Conservation (phyloP, 2,797 vertebrate genomes). For the Botia kubotai region DNA sequence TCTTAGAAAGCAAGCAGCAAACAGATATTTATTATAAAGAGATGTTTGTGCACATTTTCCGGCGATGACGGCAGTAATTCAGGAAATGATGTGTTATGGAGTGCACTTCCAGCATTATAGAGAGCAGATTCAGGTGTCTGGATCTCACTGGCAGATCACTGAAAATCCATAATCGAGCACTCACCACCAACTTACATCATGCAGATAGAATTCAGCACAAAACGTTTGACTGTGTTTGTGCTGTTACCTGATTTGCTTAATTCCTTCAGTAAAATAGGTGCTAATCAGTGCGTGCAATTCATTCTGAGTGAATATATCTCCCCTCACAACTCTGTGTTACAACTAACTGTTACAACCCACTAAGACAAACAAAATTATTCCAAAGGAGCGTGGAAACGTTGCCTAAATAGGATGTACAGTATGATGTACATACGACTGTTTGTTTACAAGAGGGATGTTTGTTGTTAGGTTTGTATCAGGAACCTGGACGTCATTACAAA, state of each 20-base stretch:
- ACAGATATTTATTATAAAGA: not conserved
- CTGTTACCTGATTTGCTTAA: not conserved
- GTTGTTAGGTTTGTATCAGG: not conserved
- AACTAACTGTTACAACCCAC: not conserved
- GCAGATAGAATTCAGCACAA: not conserved
- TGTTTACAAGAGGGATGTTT: constrained; percentile 7
- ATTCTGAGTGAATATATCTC: not conserved
- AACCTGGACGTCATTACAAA: not conserved
- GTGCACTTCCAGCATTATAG: not conserved
- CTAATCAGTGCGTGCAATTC: not conserved
- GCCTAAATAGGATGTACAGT: too few species aligned
- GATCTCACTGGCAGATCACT: not conserved
- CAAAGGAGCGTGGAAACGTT: not conserved
- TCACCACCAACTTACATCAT: too few species aligned
- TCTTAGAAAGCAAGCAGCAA: not conserved
- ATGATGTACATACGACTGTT: not conserved
- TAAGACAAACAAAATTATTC: constrained; percentile 14
- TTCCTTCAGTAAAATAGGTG: not conserved
- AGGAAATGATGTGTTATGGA: constrained; percentile 10
- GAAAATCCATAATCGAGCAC: too few species aligned
- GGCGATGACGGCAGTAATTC: not conserved
- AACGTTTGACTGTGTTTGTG: not conserved
- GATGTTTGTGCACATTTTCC: not conserved
- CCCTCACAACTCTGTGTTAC: not conserved
- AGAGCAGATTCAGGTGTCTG: constrained; percentile 10